Base-by-base conservation (phyloP, 1,140 invertebrate species). In the Sycophaga agraensis region DNA sequence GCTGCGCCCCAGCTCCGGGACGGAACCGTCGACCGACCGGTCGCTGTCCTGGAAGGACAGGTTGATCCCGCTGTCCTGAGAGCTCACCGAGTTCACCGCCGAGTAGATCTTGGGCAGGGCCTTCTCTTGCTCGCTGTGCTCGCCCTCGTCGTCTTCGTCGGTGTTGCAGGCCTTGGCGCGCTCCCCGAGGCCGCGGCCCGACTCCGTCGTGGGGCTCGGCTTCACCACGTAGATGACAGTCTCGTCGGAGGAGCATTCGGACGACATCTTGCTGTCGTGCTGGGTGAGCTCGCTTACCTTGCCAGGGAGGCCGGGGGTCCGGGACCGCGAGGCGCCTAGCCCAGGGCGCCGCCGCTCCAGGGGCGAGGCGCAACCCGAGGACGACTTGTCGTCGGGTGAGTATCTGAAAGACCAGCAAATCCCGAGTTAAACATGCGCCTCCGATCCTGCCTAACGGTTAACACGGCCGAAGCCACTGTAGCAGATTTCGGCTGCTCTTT, bases 31-130 rank as follows among this genome's bases (percentile, higher is more conserved):
- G 0, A 70, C 67, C 0, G 77, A 76, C 14, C 77, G 75, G 57
- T 89, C 88, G n/a, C 83, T 85, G 66, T 90, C 88, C 50, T 87
- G 84, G 74, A 89, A 89, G 9, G 84, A 87, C 68, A 90, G 77
- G 70, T 90, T 90, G 40, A 91, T 91, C 1, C 88, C 89, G 66
- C 88, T 90, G 69, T 90, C 89, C 70, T 89, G 88, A 0, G 88
- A 90, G 67, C 88, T 89, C 35, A 88, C 82, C 42, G 85, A 86
- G 54, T 85, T 84, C 58, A 87, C 84, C 64, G 85, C 81, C 56
- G 85, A 86, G 73, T 85, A 86, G 39, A 86, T 85, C 68, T 84
- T 85, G 9, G 82, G 82, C 60, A 81, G 55, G 1, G 70, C 61
- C 40, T 81, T 72, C 66, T 28, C 68, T 5, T 14, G 65, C 34